Evolutionary conservation across 2,888 invertebrate genomes (phyloP), one percentile per base, ranked within the genome.

Genomic region (Boloria selene): DNA sequence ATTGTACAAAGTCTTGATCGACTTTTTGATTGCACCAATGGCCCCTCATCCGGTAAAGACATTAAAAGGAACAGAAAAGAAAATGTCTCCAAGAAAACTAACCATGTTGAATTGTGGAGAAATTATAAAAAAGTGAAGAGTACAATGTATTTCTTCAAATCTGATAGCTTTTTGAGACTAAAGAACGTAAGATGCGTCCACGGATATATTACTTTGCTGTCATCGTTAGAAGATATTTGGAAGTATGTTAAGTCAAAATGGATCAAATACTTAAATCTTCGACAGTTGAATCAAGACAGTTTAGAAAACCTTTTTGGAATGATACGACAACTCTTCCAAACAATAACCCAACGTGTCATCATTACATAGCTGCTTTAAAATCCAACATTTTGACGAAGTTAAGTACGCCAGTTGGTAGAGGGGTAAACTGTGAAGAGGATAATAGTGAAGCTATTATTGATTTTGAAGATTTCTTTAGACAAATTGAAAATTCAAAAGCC

Each of bases 271-370:
- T 49, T 70, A 6, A 70, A 72, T 55, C 55, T 64, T n/a, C 55
- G 66, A 3, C 61, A 66, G 47, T 16, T 66, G 3, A 72, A 72
- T 50, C 72, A 70, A 58, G 69, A 72, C 31, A 13, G 65, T 1
- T 45, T 72, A 13, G 50, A 50, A 50, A 50, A 50, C 18, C 60
- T 70, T 10, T 71, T 71, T 54, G 70, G 68, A 13, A 31, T 70
- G 3, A 67, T 72, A 38, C 22, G 67, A 13, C 70, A 71, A 49
- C 68, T 31, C 64, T 64, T 10, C 69, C 70, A 47, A 60, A 68
- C 16, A 49, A 52, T 53, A 64, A 68, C 47, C 64, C 68, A 3
- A 70, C 66, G 0, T 54, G 44, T 18, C 6, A 47, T n/a, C 44
- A 53, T 61, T 65, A 68, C 49, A 50, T 22, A 13, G 61, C 59